phyloP scores from a whole-genome alignment of 1,140 invertebrate species.

The Drosophila pruinosa region DNA sequence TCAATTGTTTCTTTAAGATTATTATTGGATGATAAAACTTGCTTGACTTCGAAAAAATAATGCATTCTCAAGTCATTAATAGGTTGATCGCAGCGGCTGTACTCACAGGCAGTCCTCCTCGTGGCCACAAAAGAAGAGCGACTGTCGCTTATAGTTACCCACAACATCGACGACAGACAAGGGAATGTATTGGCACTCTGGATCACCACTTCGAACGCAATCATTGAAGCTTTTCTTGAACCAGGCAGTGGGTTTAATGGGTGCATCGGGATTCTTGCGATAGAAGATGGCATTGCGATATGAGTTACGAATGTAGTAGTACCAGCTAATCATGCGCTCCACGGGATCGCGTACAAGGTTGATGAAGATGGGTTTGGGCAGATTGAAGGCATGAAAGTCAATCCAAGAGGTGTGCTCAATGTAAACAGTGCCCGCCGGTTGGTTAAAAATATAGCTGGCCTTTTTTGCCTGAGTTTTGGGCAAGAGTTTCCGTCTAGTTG shows the following conservation, averaged over 20 bases:
- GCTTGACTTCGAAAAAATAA: background rate
- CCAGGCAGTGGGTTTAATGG: conserved; percentile 92
- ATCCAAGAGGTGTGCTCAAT: conserved; percentile 92
- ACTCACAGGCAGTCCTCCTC: conserved; percentile 92
- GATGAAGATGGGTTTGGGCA: conserved; percentile 93
- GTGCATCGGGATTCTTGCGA: conserved; percentile 91
- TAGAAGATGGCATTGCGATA: conserved; percentile 94
- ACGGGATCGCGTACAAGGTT: conserved; percentile 94
- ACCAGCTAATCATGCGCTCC: conserved; percentile 95
- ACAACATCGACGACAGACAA: conserved; percentile 91
- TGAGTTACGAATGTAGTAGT: conserved; percentile 91
- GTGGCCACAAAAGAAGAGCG: conserved; percentile 94
- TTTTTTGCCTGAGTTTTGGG: conserved; percentile 84
- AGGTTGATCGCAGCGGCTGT: background rate
- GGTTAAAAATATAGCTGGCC: conserved; percentile 83
- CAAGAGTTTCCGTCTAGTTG: conserved; percentile 39
- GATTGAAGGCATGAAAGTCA: conserved; percentile 84
- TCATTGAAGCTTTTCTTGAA: conserved; percentile 95
- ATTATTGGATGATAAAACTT: too few species aligned
- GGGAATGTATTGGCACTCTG: conserved; percentile 91
- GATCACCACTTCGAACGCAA: conserved; percentile 91
- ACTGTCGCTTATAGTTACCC: conserved; percentile 90
- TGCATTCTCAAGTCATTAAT: conserved; percentile 24
- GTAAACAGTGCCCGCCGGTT: conserved; percentile 85
- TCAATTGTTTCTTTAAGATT: too few species aligned